phyloP scores from a whole-genome alignment of 2,113 vertebrate species.

The Apus apus region DNA sequence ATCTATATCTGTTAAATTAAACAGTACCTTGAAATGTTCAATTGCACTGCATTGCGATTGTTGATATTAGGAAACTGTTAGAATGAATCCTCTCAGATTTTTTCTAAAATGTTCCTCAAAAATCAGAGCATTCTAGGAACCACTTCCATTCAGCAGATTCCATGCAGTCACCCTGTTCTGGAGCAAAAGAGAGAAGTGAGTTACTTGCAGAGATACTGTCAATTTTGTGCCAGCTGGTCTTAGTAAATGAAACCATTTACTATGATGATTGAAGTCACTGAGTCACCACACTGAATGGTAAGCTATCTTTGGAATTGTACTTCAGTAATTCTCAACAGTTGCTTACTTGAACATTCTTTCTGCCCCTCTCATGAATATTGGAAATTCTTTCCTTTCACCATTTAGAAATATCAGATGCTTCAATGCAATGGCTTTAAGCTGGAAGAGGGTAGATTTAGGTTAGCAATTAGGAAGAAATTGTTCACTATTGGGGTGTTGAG shows the following conservation, averaged over 20 bases:
- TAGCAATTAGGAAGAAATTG: too few relatives aligned
- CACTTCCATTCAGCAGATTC: neutral
- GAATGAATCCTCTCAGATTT: neutral
- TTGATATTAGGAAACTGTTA: neutral
- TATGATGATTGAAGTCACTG: neutral
- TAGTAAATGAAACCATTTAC: neutral
- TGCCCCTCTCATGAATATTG: neutral
- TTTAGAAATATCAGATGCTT: neutral
- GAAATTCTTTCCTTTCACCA: neutral
- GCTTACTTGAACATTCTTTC: neutral
- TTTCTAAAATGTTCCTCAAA: neutral
- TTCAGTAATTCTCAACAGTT: neutral
- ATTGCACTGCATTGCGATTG: neutral
- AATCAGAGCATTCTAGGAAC: neutral
- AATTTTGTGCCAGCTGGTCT: neutral
- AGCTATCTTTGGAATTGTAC: neutral
- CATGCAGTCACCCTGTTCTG: neutral
- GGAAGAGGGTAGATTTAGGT: neutral
- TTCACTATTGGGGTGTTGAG: too few relatives aligned
- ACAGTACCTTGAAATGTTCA: neutral
- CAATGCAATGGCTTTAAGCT: too few relatives aligned
- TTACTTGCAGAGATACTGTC: neutral
- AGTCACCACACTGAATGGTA: fast-evolving
- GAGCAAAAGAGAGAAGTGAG: neutral
- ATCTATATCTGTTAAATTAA: neutral